Base-by-base conservation (phyloP, 2,888 invertebrate genomes). In the Timema cristinae region DNA sequence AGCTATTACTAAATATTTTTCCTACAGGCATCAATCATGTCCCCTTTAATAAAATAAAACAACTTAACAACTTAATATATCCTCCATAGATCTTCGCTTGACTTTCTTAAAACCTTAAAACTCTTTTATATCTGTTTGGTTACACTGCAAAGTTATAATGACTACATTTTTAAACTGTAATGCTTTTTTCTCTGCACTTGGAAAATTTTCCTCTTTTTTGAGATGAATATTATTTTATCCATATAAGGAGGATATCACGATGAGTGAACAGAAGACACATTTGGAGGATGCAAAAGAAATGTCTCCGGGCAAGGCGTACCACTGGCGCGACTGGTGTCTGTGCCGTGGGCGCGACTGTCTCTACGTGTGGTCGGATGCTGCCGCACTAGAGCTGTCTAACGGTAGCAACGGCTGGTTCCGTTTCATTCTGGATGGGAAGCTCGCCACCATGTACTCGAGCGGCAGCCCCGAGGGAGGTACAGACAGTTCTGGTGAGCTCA, bases 371-470 rank as follows among this genome's bases (percentile, higher is more conserved):
- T 94, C 95, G 71, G 98, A 98, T 81, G 94, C 95, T 1, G 96
- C 97, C 9, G 97, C 98, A 47, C 85, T 99, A 54, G 98, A 99
- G 84, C 88, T 99, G 69, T 97, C 97, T 67, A 97, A 98, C 80
- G 98, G 98, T 76, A 95, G 95, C 78, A 99, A 98, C 82, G 98
- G 98, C 51, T 98, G 98, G 98, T 98, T 99, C 85, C 88, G 98
- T 73, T 98, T 97, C 84, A 93, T 98, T 79, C 87, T 98, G 63
- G 98, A 98, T 83, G 96, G 97, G 47, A 97, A 97, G 85, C 86
- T 98, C 75, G 95, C 97, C 67, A 98, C 98, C 5, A 98, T 98
- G 97, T 98, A 98, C 84, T 97, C 97, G 50, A 97, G 97, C 79
- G 98, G 98, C 74, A 96, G 95, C 79, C 97, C 97, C 0, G 97